Base-by-base conservation (phyloP, 2,113 vertebrate species). In the Galbula dea region DNA sequence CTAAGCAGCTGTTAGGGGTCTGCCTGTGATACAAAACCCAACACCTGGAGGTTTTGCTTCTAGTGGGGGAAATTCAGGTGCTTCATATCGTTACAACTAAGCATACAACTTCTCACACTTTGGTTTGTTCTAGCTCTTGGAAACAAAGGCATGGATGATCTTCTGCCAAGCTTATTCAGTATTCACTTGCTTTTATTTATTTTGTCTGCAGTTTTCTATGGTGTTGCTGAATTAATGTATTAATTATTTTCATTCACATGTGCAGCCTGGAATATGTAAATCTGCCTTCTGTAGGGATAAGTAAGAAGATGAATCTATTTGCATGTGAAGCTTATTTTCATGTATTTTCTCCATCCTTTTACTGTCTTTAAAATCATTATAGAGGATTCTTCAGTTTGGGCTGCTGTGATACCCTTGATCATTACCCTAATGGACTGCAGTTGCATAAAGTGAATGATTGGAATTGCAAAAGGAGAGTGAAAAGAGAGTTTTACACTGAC, bases 341-440 rank as follows among this genome's bases (percentile, higher is more conserved):
- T 79, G 1, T 14, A 27, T 77, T 77, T 41, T 7, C 26, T 87
- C 26, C 9, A 10, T 51, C 36, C 7, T 66, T 85, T 58, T 46
- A 9, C 32, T 79, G 69, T 32, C 63, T 67, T 80, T 59, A 57
- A 74, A 67, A 54, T 55, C 24, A 9, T 37, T 19, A n/a, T 27
- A 14, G 7, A 0, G 8, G 11, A 9, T 34, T 58, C 36, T 51
- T 83, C 2, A 2, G 0, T 61, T 43, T 29, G 32, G 32, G 51
- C 58, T 96, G 32, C 29, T 66, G 49, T 49, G 79, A 37, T 74
- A 62, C 24, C 43, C 58, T 49, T 69, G 37, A 48, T 63, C 12
- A 3, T 26, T 29, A 4, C 1, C 3, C 4, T 29, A 59, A 32
- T 12, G 34, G 72, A 7, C 30, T 48, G 39, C 36, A 48, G 21